Evolutionary conservation across 2,888 invertebrate genomes (phyloP).

Genomic region (Lacanobia wlatinum): DNA sequence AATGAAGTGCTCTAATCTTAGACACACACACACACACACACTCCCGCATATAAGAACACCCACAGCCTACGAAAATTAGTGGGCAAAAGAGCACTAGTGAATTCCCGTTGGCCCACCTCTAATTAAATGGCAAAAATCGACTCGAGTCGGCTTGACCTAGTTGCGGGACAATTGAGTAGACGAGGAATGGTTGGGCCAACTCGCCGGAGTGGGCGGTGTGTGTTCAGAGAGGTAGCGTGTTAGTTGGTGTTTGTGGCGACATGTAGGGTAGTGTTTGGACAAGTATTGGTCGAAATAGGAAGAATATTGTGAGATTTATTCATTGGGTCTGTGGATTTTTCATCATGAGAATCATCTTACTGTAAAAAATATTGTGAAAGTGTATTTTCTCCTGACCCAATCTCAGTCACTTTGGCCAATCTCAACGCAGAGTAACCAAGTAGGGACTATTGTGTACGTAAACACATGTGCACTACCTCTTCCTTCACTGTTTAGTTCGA

Average conservation of each 20-base stretch:
- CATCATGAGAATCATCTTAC: too few relatives aligned
- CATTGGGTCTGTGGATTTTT: too few relatives aligned
- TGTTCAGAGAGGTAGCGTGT: constrained; percentile 34
- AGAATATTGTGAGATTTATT: too few relatives aligned
- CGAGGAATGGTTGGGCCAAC: constrained; percentile 62
- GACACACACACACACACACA: constrained; percentile 6
- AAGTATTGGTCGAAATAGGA: background rate
- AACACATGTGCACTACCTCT: too few relatives aligned
- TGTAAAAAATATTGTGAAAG: too few relatives aligned
- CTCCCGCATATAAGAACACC: constrained; percentile 15
- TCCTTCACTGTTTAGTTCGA: too few relatives aligned
- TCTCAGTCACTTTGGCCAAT: too few relatives aligned
- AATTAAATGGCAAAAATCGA: constrained; percentile 84
- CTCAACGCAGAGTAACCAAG: too few relatives aligned
- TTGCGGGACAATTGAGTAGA: constrained; percentile 71
- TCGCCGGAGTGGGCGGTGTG: constrained; percentile 24
- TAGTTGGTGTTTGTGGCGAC: background rate
- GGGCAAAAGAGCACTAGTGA: constrained; percentile 60
- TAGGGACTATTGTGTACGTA: too few relatives aligned
- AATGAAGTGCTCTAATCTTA: constrained; percentile 38
- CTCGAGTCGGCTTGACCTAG: constrained; percentile 73
- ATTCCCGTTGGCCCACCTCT: constrained; percentile 69
- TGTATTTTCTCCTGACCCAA: too few relatives aligned
- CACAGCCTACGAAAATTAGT: constrained; percentile 56
- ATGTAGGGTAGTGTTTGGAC: background rate